Base-by-base conservation (phyloP, 2,888 invertebrate species). In the Sisyra nigra region DNA sequence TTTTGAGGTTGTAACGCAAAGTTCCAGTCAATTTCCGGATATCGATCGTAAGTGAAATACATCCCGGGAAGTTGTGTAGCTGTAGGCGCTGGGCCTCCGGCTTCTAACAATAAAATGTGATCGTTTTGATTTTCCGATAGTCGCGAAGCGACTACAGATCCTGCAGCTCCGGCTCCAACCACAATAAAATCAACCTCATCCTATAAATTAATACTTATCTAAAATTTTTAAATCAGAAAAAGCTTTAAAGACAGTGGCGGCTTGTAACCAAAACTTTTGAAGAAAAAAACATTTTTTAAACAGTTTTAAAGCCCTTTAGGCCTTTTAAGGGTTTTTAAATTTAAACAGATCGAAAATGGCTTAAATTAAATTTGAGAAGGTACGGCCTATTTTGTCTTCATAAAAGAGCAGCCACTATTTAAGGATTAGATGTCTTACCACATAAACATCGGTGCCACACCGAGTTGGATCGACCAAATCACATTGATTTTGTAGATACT, bases 151-250 rank as follows among this genome's bases (percentile, higher is more conserved):
- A 47, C 44, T 4, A 46, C 44, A 1, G 40, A 32, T 11, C 47
- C 47, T 7, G 44, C 42, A 18, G 42, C 30, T 9, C 47, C 47
- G 2, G 46, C 37, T 6, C 47, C 47, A 10, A 47, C 44, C 9
- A 47, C 46, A 24, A 47, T 40, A 30, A 46, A 47, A 44, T 47
- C 47, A 8, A 46, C 44, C 42, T 44, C 44, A n/a, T 46, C 44
- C 46, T 46, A 10, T 6, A 24, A 24, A 5, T 24, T 3, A 24
- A 24, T 24, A 24, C 24, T 24, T 24, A n/a, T n/a, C n/a, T n/a
- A n/a, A n/a, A n/a, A n/a, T n/a, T n/a, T n/a, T n/a, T n/a, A n/a
- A n/a, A n/a, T n/a, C n/a, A n/a, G n/a, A n/a, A n/a, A n/a, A n/a
- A n/a, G n/a, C n/a, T n/a, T n/a, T n/a, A n/a, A n/a, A n/a, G n/a